Conservation (phyloP, 2,113 vertebrate genomes). For the Eulemur macaco region DNA sequence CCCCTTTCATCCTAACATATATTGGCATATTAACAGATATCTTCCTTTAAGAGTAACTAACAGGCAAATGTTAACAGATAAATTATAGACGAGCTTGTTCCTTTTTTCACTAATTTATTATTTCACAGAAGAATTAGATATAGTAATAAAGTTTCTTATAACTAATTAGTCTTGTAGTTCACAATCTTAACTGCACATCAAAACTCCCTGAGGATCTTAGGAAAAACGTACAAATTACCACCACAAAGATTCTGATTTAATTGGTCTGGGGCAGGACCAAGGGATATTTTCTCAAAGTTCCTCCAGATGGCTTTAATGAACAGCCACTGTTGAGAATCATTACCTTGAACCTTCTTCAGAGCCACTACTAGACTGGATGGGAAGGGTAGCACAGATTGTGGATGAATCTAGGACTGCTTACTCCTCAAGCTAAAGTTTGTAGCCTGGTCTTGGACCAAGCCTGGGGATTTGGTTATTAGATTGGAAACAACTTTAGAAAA, state of each 20-base stretch:
- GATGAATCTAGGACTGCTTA: neutral
- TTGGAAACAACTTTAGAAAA: neutral
- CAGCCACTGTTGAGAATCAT: neutral
- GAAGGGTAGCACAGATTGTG: too few species aligned
- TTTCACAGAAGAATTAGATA: neutral
- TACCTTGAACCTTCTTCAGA: neutral
- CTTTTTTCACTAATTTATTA: neutral
- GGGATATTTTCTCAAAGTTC: neutral
- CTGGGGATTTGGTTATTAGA: neutral
- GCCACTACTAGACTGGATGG: fast-evolving
- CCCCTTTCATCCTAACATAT: neutral
- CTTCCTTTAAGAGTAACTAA: neutral
- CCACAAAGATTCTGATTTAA: neutral
- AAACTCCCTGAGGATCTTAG: neutral
- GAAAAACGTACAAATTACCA: neutral
- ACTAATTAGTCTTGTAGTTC: neutral
- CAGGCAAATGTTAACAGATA: neutral
- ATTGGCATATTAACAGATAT: neutral
- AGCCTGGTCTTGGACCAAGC: neutral
- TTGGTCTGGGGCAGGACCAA: neutral
- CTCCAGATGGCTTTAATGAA: neutral
- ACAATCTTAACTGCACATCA: neutral
- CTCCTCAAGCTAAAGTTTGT: neutral
- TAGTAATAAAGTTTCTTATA: neutral
- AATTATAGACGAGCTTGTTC: neutral